phyloP scores from a whole-genome alignment of 1,140 invertebrate species.

The Drosophila melanica region DNA sequence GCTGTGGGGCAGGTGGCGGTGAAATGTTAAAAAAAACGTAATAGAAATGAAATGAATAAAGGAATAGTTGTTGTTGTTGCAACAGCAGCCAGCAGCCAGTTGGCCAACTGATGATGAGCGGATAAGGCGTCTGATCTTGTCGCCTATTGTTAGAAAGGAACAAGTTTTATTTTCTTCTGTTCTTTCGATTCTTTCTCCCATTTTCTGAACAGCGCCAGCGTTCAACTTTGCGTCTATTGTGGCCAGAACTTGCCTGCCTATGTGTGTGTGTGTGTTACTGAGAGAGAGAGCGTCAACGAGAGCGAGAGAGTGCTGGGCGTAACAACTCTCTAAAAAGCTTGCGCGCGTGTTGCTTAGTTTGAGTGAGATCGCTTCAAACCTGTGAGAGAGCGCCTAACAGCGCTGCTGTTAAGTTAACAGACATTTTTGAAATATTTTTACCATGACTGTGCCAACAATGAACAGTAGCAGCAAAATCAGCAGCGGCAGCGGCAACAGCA shows the following conservation, averaged over 20 bases:
- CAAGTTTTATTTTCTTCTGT: conserved; percentile 42
- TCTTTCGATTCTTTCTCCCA: conserved; percentile 33
- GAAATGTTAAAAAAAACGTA: background rate
- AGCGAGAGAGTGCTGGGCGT: conserved; percentile 25
- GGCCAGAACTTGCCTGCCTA: conserved; percentile 3
- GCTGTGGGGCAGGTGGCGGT: conserved; percentile 35
- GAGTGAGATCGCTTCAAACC: conserved; percentile 34
- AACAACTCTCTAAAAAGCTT: conserved; percentile 32
- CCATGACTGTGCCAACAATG: conserved; percentile 45
- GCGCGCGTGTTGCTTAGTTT: conserved; percentile 6
- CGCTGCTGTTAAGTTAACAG: conserved; percentile 55
- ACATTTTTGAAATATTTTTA: conserved; percentile 63
- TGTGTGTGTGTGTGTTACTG: conserved; percentile 19
- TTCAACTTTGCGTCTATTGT: conserved; percentile 30
- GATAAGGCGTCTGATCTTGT: conserved; percentile 47
- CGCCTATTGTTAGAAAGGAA: conserved; percentile 57
- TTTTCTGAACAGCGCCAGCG: conserved; percentile 34
- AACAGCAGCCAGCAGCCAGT: conserved; percentile 11
- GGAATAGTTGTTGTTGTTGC: conserved; percentile 4
- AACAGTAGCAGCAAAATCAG: conserved; percentile 3
- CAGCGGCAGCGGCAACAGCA: conserved; percentile 5
- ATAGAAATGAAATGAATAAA: background rate
- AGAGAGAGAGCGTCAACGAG: conserved; percentile 1
- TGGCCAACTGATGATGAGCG: conserved; percentile 52
- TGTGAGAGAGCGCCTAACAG: conserved; percentile 29